Evolutionary conservation across 1,140 invertebrate genomes (phyloP), one percentile per base, ranked within the genome.

Genomic region (Homarus americanus): DNA sequence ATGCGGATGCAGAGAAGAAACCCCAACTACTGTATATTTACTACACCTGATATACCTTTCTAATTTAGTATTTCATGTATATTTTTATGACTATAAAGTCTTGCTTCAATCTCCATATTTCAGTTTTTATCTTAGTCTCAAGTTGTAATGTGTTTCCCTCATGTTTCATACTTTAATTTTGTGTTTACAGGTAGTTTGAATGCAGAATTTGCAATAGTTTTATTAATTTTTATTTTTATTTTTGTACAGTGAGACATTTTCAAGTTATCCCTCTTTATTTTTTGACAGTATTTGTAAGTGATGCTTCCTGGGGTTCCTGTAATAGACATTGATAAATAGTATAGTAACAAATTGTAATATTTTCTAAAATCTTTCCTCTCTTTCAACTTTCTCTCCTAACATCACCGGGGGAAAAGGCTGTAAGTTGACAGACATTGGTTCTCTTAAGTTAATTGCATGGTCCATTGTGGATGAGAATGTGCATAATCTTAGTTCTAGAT

Each of bases 291-390:
- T 76, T 38, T 76, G 15, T 36, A 4, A 41, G 20, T 24, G 24
- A 69, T 69, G 17, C 7, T 9, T 69, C 24, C 5, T 63, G 58
- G 63, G n/a, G 63, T 69, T 1, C n/a, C 63, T 32, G 63, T 69
- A 32, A 10, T 69, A 69, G 58, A 4, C 44, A 7, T 49, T 7
- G 44, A 49, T 49, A 49, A 69, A 32, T 69, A 32, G 63, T 69
- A 53, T 78, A 66, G 41, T 69, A 41, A 36, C n/a, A n/a, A n/a
- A 69, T 87, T 78, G 36, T 79, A 78, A 53, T 85, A 69, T 87
- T 80, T 87, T 44, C 78, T 76, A 87, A 87, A 69, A 41, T 36
- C 78, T 87, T 79, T 87, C 75, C 86, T 87, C 40, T 87, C 86
- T 87, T 79, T 80, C 86, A 79, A 78, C 76, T 87, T 66, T 40